Evolutionary conservation across 2,113 vertebrate genomes (phyloP).

Genomic region (Oreochromis spilurus): DNA sequence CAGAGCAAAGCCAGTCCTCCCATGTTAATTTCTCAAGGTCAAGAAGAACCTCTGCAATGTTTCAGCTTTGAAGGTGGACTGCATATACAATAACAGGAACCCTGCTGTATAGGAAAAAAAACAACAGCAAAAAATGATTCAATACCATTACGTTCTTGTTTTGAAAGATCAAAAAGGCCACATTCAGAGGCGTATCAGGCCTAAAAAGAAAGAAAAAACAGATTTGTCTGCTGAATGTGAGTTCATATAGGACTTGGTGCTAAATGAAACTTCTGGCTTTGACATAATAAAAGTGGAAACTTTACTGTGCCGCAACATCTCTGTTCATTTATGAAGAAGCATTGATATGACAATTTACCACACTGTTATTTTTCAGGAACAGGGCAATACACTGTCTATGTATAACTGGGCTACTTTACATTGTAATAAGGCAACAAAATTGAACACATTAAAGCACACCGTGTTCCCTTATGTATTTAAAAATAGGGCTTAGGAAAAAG

Average conservation of each 20-base stretch:
- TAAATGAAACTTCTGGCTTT: slow-evolving; percentile 2
- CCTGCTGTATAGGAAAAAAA: slow-evolving; percentile 48
- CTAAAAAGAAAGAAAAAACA: slow-evolving; percentile 5
- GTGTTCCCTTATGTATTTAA: slow-evolving; percentile 89
- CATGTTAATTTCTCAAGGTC: slow-evolving; percentile 73
- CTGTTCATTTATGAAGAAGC: slow-evolving; percentile 36
- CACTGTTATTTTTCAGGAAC: slow-evolving; percentile 58
- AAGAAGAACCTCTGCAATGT: slow-evolving; percentile 53
- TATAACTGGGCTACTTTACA: slow-evolving; percentile 83
- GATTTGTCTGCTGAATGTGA: background rate
- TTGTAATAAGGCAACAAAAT: slow-evolving; percentile 85
- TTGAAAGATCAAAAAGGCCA: slow-evolving; percentile 42
- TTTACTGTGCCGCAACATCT: background rate
- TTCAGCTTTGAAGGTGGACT: slow-evolving; percentile 63
- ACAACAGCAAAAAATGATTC: slow-evolving; percentile 19
- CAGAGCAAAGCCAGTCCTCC: slow-evolving; percentile 58
- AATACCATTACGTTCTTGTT: slow-evolving; percentile 17
- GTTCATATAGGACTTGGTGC: background rate
- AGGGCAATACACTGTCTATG: slow-evolving; percentile 67
- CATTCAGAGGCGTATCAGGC: background rate
- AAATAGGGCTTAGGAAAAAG: slow-evolving; percentile 88
- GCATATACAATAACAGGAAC: slow-evolving; percentile 66
- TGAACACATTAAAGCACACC: slow-evolving; percentile 82
- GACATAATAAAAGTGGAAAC: slow-evolving; percentile 6
- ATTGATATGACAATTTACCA: slow-evolving; percentile 50